Evolutionary conservation across 2,888 invertebrate species (phyloP), one percentile per base, ranked within the genome.

Genomic region (Tetranychus truncatus): DNA sequence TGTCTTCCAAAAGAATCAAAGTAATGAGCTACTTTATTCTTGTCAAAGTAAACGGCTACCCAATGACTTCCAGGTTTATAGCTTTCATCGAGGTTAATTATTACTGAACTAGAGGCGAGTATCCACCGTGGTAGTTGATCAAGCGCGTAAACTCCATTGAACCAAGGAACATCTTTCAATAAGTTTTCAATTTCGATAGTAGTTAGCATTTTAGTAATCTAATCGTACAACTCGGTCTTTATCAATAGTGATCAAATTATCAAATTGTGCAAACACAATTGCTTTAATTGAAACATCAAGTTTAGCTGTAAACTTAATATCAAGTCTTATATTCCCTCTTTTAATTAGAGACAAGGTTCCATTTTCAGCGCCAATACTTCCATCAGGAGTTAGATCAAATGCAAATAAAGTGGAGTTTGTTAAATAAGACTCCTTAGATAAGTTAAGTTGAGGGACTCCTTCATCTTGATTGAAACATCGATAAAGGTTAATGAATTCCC

Each of bases 271-370:
- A 69, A 21, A 69, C 21, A 24, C 24, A 21, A 69, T 9, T n/a
- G n/a, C 24, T 24, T 21, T 24, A 69, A 69, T 11, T 69, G 69
- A 20, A 18, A 7, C 2, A 6, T 9, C 20, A 18, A 24, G n/a
- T n/a, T 20, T 3, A 4, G 9, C 24, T 5, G 20, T n/a, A 6
- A 69, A 69, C 6, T 69, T 69, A 6, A 69, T 24, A 11, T 24
- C 24, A 9, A 69, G 9, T 21, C 69, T 20, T 21, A 24, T 24
- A 69, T 20, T 24, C 1, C 24, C 69, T 69, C 69, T 20, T n/a
- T 69, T 69, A 7, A 69, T 69, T 21, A 69, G 69, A 5, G 69
- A 69, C n/a, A 69, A n/a, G 7, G 69, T 21, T 69, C 69, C 69
- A 11, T 8, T 21, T 11, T 69, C 69, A 21, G 69, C 21, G 1